These are phyloP conservation scores for Pangasius djambal DNA, from an alignment of 2,797 vertebrate species.

Conservation along the genomic window DNA sequence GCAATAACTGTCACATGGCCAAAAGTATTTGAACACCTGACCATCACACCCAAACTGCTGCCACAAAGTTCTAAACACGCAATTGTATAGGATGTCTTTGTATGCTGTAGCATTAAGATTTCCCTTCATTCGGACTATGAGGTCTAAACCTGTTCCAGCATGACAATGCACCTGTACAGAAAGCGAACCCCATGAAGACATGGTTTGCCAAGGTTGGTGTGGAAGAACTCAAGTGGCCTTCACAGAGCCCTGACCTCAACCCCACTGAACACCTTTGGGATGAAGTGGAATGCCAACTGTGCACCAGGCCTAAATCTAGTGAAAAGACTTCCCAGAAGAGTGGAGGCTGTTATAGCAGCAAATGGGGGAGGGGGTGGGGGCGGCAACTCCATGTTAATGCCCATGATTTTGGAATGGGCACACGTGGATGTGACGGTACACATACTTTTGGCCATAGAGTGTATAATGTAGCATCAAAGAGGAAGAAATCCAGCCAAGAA, in stretches of 20 bases:
- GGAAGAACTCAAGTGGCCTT: neutral
- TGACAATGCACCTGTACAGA: neutral
- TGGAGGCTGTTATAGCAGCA: neutral
- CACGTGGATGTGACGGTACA: neutral
- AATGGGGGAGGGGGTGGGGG: neutral
- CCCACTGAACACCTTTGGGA: neutral
- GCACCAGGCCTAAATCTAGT: neutral
- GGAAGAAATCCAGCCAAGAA: neutral
- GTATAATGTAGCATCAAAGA: neutral
- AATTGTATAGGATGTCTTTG: neutral
- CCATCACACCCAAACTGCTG: neutral
- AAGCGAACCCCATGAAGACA: neutral
- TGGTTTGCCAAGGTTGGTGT: neutral
- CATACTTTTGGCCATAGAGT: neutral
- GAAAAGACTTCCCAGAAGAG: neutral
- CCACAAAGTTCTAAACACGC: neutral
- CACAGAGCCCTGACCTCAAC: neutral
- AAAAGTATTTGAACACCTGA: neutral
- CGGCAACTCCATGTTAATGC: neutral
- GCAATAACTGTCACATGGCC: neutral
- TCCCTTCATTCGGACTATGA: neutral
- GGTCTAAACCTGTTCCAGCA: neutral
- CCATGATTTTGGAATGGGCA: neutral
- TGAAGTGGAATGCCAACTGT: neutral
- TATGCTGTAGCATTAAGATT: neutral